A percentile compares a stretch with the other conserved stretches of the same genome.
These are phyloP conservation scores for Erpobdella octoculata DNA, from an alignment of 2,888 invertebrate species.

Conservation along the genomic window DNA sequence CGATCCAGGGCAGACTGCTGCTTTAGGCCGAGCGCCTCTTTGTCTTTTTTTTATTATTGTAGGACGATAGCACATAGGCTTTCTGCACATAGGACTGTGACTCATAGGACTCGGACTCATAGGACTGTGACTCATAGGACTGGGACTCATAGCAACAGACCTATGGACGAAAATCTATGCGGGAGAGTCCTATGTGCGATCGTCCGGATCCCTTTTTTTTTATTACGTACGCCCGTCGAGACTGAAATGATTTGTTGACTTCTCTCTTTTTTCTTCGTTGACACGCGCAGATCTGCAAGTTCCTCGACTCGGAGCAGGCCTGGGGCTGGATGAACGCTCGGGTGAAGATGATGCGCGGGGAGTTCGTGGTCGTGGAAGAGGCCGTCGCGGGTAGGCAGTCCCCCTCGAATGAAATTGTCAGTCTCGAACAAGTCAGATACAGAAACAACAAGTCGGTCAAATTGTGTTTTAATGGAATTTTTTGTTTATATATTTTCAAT, in stretches of 20 bases:
- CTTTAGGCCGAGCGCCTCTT: too few species aligned
- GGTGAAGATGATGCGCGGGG: constrained; percentile 90
- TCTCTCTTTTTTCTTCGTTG: too few species aligned
- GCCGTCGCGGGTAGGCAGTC: constrained; percentile 84
- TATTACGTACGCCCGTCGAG: too few species aligned
- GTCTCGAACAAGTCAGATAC: constrained; percentile 74
- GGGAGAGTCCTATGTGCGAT: too few species aligned
- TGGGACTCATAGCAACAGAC: too few species aligned
- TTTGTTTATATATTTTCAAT: not conserved
- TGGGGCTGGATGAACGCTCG: constrained; percentile 92
- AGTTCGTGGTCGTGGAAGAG: constrained; percentile 86
- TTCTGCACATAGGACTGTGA: too few species aligned
- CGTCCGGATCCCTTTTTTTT: too few species aligned
- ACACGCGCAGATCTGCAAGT: constrained; percentile 68
- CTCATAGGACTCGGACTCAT: too few species aligned
- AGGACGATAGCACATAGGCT: too few species aligned
- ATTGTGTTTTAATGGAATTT: constrained; percentile 13
- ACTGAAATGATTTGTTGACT: not conserved
- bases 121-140: too few species aligned
- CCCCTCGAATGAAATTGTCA: constrained; percentile 85
- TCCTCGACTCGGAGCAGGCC: constrained; percentile 80
- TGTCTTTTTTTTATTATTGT: constrained; percentile 9
- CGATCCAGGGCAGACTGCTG: too few species aligned
- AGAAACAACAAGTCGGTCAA: constrained; percentile 68
- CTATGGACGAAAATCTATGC: too few species aligned